Conservation (phyloP, 2,113 vertebrate genomes). For the Camelus bactrianus region DNA sequence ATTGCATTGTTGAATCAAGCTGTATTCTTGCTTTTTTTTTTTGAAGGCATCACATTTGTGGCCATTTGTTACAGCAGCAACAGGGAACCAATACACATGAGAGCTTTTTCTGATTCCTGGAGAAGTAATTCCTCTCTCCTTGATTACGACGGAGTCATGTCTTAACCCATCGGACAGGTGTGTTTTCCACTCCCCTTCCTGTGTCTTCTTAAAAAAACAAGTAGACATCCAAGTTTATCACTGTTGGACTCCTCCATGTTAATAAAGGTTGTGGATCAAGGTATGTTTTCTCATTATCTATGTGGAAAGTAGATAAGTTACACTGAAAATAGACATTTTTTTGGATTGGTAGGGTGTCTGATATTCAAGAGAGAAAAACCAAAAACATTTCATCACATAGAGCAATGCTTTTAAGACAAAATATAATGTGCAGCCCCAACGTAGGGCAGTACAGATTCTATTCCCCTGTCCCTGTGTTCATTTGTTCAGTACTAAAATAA, state of each 20-base stretch:
- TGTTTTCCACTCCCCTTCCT: not conserved
- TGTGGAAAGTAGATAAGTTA: not conserved
- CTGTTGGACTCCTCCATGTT: not conserved
- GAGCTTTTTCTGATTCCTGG: not conserved
- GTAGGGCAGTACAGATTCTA: not conserved
- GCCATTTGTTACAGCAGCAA: not conserved
- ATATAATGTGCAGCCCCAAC: not conserved
- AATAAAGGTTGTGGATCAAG: not conserved
- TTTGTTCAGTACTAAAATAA: not conserved
- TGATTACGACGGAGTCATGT: not conserved
- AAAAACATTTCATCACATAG: not conserved
- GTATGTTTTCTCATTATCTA: not conserved
- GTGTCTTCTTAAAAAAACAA: not conserved
- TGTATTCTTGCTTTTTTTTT: not conserved
- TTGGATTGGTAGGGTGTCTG: not conserved
- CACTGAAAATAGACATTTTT: not conserved
- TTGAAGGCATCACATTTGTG: not conserved
- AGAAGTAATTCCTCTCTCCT: not conserved
- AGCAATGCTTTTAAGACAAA: not conserved
- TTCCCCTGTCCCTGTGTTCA: not conserved
- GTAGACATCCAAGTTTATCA: not conserved
- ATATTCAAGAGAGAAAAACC: not conserved
- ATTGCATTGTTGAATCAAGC: too few relatives aligned
- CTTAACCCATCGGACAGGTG: too few relatives aligned
- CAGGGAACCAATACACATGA: not conserved